phyloP scores from a whole-genome alignment of 2,797 vertebrate species.

The Arremon brunneinucha region DNA sequence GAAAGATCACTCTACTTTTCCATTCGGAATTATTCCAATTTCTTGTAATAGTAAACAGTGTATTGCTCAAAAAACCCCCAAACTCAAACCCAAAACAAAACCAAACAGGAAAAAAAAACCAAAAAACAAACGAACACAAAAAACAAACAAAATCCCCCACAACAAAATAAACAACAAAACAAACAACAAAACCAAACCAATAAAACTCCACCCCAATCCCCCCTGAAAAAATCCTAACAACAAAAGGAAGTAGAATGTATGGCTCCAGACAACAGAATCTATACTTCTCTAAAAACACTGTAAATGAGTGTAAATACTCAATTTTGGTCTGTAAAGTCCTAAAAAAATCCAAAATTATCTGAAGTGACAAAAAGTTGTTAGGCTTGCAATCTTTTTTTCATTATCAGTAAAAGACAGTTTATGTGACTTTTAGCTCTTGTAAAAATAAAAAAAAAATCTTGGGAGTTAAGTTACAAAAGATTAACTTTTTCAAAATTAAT shows the following conservation, averaged over 20 bases:
- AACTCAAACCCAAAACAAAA: neutral
- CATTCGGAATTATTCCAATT: neutral
- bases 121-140: too few relatives aligned
- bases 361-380: neutral
- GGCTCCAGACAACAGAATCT: neutral
- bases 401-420: neutral
- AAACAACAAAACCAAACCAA: neutral
- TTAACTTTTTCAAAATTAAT: neutral
- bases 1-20: neutral
- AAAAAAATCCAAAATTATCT: neutral
- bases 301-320: neutral
- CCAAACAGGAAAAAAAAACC: neutral
- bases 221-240: rapidly evolving
- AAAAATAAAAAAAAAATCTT: neutral
- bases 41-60: neutral
- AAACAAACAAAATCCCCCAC: neutral
- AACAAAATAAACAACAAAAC: neutral
- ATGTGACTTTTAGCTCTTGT: neutral
- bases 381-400: neutral
- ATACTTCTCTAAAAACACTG: neutral
- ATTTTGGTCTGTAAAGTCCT: neutral
- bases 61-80: neutral
- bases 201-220: rapidly evolving
- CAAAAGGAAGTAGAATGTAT: neutral
- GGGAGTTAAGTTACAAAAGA: neutral